Percentiles rank a stretch among this genome's conserved stretches.
These are phyloP conservation scores for Vulpes vulpes DNA, from an alignment of 2,113 vertebrate genomes.

Conservation along the genomic window DNA sequence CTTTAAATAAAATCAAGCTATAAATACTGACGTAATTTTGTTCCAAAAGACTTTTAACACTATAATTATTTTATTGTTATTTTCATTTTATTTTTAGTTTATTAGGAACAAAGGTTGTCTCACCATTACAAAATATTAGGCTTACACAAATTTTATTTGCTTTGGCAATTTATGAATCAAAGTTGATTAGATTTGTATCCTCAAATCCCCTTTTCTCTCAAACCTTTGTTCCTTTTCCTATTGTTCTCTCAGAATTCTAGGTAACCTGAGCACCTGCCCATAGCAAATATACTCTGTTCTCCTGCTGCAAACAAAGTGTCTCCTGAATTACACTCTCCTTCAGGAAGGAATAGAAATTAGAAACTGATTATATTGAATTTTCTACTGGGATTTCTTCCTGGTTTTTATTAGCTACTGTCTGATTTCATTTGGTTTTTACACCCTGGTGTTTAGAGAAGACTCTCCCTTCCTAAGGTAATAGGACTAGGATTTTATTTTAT, in stretches of 20 bases:
- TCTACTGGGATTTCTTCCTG: slow-evolving; percentile 25
- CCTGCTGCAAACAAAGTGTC: background rate
- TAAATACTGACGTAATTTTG: slow-evolving; percentile 35
- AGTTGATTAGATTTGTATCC: slow-evolving; percentile 37
- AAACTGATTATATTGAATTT: slow-evolving; percentile 17
- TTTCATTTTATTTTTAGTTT: background rate
- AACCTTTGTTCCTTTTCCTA: background rate
- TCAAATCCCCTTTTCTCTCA: background rate
- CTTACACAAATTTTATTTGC: slow-evolving; percentile 48
- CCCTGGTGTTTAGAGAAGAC: background rate
- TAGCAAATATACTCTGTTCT: background rate
- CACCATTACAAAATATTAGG: background rate
- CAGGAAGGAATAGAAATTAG: slow-evolving; percentile 13
- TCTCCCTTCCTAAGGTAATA: background rate
- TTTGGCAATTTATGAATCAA: background rate
- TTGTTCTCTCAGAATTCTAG: background rate
- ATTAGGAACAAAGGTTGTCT: background rate
- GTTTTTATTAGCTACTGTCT: slow-evolving; percentile 35
- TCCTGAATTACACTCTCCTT: background rate
- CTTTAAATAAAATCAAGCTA: slow-evolving; percentile 39
- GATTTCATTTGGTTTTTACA: slow-evolving; percentile 41
- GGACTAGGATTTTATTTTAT: background rate
- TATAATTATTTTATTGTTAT: background rate
- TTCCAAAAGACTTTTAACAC: background rate
- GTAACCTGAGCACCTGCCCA: background rate